Percentiles rank a stretch among this genome's conserved stretches.
These are phyloP conservation scores for Corythornis madagascariensis DNA, from an alignment of 2,113 vertebrate genomes.

Conservation along the genomic window DNA sequence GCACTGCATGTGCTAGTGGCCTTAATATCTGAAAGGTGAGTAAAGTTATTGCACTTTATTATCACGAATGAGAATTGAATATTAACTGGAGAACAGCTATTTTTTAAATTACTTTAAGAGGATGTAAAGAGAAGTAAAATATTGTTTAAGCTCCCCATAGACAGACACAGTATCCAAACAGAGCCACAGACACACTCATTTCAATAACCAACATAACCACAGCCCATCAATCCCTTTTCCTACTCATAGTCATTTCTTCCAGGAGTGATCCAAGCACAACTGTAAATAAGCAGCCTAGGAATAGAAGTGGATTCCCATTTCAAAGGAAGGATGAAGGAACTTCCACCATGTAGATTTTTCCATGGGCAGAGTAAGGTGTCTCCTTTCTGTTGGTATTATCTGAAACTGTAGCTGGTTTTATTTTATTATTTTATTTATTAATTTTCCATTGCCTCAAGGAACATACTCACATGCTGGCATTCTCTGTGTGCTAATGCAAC, in stretches of 20 bases:
- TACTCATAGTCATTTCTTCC: not conserved
- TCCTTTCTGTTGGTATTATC: not conserved
- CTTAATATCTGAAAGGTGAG: not conserved
- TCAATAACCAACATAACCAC: not conserved
- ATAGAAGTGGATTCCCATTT: not conserved
- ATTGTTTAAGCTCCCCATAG: not conserved
- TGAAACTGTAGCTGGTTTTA: not conserved
- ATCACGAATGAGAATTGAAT: not conserved
- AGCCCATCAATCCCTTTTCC: not conserved
- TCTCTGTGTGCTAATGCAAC: rapidly evolving
- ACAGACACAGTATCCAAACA: not conserved
- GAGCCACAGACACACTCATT: not conserved
- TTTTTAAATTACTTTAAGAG: not conserved
- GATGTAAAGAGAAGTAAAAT: not conserved
- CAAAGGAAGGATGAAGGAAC: not conserved
- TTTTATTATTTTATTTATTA: too few relatives aligned
- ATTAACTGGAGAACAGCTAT: not conserved
- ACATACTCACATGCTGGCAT: not conserved
- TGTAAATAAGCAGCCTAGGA: not conserved
- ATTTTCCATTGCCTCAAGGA: not conserved
- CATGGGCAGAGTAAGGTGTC: not conserved
- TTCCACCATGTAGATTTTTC: not conserved
- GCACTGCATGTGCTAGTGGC: not conserved
- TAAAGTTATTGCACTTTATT: not conserved
- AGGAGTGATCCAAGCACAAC: not conserved